phyloP scores from a whole-genome alignment of 2,888 invertebrate species.

The Ceraclea dissimilis region DNA sequence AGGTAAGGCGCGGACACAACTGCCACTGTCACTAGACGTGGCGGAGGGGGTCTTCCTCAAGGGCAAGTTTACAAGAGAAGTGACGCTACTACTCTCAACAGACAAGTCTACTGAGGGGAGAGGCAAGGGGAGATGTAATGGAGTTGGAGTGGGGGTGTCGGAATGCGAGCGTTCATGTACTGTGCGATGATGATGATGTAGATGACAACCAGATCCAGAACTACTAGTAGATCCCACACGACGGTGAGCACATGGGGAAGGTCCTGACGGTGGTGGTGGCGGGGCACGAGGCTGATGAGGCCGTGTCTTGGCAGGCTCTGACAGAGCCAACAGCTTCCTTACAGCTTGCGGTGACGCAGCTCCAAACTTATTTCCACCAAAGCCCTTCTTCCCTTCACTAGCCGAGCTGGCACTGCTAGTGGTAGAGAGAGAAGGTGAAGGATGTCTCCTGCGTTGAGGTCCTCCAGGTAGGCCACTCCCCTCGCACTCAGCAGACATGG shows the following conservation, averaged over 20 bases:
- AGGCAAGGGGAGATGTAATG: slow-evolving; percentile 56
- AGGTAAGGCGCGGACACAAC: slow-evolving; percentile 40
- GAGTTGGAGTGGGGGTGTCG: slow-evolving; percentile 68
- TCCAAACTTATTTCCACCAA: slow-evolving; percentile 64
- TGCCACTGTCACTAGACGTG: slow-evolving; percentile 84
- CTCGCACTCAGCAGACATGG: slow-evolving; percentile 86
- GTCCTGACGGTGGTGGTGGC: slow-evolving; percentile 59
- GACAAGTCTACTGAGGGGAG: slow-evolving; percentile 82
- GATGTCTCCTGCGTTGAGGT: slow-evolving; percentile 69
- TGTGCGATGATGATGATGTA: slow-evolving; percentile 42
- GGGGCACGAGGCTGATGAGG: slow-evolving; percentile 75
- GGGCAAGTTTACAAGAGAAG: slow-evolving; percentile 84
- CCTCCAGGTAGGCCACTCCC: slow-evolving; percentile 54
- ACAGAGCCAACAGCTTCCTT: slow-evolving; percentile 86
- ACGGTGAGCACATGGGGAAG: slow-evolving; percentile 50
- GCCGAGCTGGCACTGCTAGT: slow-evolving; percentile 87
- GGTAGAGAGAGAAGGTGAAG: slow-evolving; percentile 88
- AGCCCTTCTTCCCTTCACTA: slow-evolving; percentile 61
- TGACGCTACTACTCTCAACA: slow-evolving; percentile 92
- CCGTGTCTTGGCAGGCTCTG: slow-evolving; percentile 80
- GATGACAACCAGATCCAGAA: slow-evolving; percentile 36
- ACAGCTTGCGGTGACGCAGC: slow-evolving; percentile 96
- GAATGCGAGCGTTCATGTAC: slow-evolving; percentile 87
- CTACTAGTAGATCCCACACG: slow-evolving; percentile 51
- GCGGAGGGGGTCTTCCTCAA: slow-evolving; percentile 84